Conservation (phyloP, 2,113 vertebrate genomes). For the Oreotrochilus melanogaster region DNA sequence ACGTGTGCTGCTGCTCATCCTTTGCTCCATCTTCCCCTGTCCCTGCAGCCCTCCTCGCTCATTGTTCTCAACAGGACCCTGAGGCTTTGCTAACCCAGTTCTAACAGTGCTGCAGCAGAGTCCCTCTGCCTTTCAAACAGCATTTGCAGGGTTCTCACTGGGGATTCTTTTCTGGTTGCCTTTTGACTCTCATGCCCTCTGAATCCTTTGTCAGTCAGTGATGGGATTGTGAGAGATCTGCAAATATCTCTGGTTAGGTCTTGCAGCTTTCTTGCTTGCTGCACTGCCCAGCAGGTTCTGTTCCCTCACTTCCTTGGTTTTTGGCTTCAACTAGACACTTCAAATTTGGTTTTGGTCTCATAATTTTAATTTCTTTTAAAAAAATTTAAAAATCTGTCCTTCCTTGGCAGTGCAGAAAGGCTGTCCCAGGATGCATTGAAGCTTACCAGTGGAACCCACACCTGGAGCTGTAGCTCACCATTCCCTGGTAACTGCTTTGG, state of each 20-base stretch:
- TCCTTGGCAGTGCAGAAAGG: background rate
- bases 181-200: background rate
- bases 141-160: fast-evolving
- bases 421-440: background rate
- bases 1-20: background rate
- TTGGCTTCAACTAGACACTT: background rate
- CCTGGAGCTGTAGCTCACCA: background rate
- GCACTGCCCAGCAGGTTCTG: fast-evolving
- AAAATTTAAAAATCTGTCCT: background rate
- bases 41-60: background rate
- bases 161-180: background rate
- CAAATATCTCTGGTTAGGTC: fast-evolving
- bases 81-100: constrained; percentile 62
- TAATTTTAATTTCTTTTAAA: background rate
- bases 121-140: background rate
- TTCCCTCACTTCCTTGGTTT: background rate
- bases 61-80: constrained; percentile 28
- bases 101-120: background rate
- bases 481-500: background rate
- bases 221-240: background rate
- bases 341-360: background rate
- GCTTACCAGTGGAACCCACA: background rate
- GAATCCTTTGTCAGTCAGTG: background rate
- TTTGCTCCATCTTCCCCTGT: background rate
- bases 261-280: fast-evolving